These are phyloP conservation scores for Pipistrellus pipistrellus DNA, from an alignment of 2,797 vertebrate species.

Conservation along the genomic window DNA sequence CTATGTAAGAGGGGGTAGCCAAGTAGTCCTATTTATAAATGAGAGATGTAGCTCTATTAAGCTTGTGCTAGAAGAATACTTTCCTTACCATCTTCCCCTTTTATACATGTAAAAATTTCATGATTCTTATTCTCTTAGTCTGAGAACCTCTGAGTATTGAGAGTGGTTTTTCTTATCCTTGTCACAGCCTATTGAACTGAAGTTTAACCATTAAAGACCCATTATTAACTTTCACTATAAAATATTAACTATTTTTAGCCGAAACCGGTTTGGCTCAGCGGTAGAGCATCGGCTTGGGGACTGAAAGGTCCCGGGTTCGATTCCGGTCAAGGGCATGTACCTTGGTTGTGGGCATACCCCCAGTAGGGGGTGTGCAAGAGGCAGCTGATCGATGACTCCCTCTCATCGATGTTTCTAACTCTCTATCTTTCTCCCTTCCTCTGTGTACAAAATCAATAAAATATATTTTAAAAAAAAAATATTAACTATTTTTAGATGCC, in stretches of 20 bases:
- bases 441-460: too few relatives aligned
- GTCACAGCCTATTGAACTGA: background rate
- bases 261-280: too few relatives aligned
- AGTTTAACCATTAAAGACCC: background rate
- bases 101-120: background rate
- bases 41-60: background rate
- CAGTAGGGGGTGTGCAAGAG: too few relatives aligned
- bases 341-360: too few relatives aligned
- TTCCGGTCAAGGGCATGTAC: too few relatives aligned
- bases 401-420: too few relatives aligned
- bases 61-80: background rate
- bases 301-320: too few relatives aligned
- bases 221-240: constrained; percentile 59
- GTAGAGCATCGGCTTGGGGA: too few relatives aligned
- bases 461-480: too few relatives aligned
- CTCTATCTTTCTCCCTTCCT: too few relatives aligned
- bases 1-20: background rate
- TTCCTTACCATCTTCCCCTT: background rate
- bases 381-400: too few relatives aligned
- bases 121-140: background rate
- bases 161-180: background rate
- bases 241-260: constrained; percentile 88
- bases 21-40: constrained; percentile 24
- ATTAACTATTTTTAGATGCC: constrained; percentile 91
- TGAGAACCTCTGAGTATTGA: background rate